A percentile compares a stretch with the other conserved stretches of the same genome.
Evolutionary conservation across 2,888 invertebrate species (phyloP).

Genomic region (Andrena chrysosceles): DNA sequence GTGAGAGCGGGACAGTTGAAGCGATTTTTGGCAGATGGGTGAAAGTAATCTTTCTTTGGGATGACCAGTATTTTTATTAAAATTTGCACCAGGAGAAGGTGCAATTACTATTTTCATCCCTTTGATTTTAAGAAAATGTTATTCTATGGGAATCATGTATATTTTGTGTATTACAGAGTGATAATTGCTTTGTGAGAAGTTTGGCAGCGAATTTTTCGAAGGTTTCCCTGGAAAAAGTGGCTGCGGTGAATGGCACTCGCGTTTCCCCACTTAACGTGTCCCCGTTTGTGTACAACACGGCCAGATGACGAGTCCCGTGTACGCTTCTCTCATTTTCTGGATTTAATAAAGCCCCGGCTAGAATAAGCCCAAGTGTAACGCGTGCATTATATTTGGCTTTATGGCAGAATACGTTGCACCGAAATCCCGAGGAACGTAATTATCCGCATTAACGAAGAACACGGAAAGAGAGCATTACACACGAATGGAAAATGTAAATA

Average conservation of each 20-base stretch:
- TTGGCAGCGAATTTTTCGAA: neutral
- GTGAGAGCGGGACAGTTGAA: too few relatives aligned
- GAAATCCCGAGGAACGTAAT: constrained; percentile 20
- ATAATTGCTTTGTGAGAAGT: neutral
- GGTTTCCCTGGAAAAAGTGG: neutral
- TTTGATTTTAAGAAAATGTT: neutral
- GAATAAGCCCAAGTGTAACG: constrained; percentile 5
- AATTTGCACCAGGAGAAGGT: too few relatives aligned
- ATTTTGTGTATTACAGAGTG: neutral
- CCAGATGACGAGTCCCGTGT: constrained; percentile 10
- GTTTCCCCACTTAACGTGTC: constrained; percentile 4
- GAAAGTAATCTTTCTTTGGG: too few relatives aligned
- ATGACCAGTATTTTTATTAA: too few relatives aligned
- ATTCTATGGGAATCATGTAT: neutral
- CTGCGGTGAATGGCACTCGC: neutral
- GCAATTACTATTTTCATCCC: neutral
- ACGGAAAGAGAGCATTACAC: neutral
- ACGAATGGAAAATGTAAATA: constrained; percentile 37
- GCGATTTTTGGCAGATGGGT: too few relatives aligned
- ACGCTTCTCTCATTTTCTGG: constrained; percentile 10
- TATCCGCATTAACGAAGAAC: constrained; percentile 22
- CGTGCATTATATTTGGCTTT: constrained; percentile 6
- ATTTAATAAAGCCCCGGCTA: constrained; percentile 28
- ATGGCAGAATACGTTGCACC: neutral
- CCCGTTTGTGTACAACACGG: constrained; percentile 7